Percentiles rank a stretch among this genome's conserved stretches.
Conservation (phyloP, 2,113 vertebrate species). For the Prietella phreatophila region DNA sequence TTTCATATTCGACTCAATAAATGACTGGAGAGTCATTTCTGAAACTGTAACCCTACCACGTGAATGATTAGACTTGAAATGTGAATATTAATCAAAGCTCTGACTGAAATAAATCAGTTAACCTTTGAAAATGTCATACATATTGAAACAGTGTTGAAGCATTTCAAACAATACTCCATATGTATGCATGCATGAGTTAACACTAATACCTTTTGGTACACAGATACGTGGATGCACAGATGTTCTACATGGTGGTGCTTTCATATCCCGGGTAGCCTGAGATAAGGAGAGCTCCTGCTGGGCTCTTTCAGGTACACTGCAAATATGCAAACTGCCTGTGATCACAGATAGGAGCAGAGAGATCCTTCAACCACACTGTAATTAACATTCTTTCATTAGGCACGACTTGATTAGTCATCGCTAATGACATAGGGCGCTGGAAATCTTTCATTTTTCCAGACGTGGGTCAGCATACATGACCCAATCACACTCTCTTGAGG, state of each 20-base stretch:
- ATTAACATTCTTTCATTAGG: constrained; percentile 56
- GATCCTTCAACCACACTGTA: constrained; percentile 43
- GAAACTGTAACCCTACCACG: background rate
- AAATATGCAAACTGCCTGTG: constrained; percentile 58
- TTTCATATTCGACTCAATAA: background rate
- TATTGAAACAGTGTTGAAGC: background rate
- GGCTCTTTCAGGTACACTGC: constrained; percentile 56
- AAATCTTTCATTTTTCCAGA: constrained; percentile 45
- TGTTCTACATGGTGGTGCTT: constrained; percentile 27
- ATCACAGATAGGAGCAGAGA: constrained; percentile 49
- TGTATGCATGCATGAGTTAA: background rate
- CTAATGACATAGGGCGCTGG: constrained; percentile 45
- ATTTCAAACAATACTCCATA: background rate
- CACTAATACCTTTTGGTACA: background rate
- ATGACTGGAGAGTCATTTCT: background rate
- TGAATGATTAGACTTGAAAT: background rate
- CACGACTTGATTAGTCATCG: constrained; percentile 47
- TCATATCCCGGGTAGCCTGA: constrained; percentile 30
- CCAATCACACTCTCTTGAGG: constrained; percentile 16
- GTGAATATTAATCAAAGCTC: background rate
- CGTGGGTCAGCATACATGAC: constrained; percentile 40
- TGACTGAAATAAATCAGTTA: background rate
- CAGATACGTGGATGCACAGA: constrained; percentile 18
- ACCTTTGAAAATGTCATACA: background rate
- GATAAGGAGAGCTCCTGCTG: constrained; percentile 49